phyloP scores from a whole-genome alignment of 1,140 invertebrate genomes.

The Sinonovacula constricta region DNA sequence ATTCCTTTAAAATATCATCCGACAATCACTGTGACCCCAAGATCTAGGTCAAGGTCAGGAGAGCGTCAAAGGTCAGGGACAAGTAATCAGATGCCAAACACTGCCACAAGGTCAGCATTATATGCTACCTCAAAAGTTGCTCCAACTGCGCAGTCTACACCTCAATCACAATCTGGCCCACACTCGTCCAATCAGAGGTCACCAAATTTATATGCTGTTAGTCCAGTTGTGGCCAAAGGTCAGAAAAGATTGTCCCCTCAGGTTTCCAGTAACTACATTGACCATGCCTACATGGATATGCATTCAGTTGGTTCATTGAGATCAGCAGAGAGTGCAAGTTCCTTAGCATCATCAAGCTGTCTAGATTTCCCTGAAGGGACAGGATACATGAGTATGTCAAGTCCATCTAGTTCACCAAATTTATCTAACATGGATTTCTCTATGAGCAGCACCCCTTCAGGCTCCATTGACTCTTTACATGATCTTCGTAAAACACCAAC shows the following conservation, averaged over 20 bases:
- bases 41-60: constrained; percentile 32
- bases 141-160: constrained; percentile 34
- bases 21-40: constrained; percentile 65
- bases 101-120: constrained; percentile 2
- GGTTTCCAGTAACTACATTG: constrained; percentile 38
- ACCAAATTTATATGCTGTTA: constrained; percentile 51
- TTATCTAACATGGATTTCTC: constrained; percentile 60
- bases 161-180: background rate
- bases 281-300: constrained; percentile 55
- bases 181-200: constrained; percentile 12
- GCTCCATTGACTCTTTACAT: constrained; percentile 60
- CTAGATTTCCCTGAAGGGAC: constrained; percentile 54
- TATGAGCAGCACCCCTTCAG: constrained; percentile 55
- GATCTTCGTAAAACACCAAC: constrained; percentile 47
- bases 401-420: constrained; percentile 63
- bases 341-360: constrained; percentile 50
- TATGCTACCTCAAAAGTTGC: constrained; percentile 20
- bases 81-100: constrained; percentile 12
- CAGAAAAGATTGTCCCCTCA: constrained; percentile 30
- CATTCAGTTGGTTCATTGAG: constrained; percentile 56
- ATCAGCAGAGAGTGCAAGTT: constrained; percentile 57
- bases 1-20: constrained; percentile 68
- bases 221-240: constrained; percentile 44
- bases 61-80: background rate
- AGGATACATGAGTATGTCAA: constrained; percentile 68